These are phyloP conservation scores for Ormyrus nitidulus DNA, from an alignment of 2,888 invertebrate species.

Conservation along the genomic window DNA sequence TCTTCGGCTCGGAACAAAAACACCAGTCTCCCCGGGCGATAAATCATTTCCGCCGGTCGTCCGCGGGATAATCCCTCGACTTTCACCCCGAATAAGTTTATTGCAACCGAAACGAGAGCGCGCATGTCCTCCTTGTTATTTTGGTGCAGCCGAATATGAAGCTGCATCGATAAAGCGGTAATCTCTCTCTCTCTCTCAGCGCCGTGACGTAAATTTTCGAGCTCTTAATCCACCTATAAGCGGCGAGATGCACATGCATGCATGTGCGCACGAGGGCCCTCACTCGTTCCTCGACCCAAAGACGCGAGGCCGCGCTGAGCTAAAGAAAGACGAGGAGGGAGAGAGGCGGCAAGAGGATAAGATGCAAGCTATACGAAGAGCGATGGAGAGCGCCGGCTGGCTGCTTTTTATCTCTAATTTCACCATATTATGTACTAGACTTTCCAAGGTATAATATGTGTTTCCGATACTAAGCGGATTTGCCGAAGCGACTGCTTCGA, in stretches of 20 bases:
- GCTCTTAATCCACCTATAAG: slow-evolving; percentile 37
- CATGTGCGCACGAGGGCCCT: slow-evolving; percentile 13
- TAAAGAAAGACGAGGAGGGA: slow-evolving; percentile 27
- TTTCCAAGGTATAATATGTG: no score
- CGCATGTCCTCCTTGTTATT: no score
- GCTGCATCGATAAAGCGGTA: no score
- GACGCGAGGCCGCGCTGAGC: neutral
- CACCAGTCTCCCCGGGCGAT: slow-evolving; percentile 7
- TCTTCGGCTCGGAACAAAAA: slow-evolving; percentile 14
- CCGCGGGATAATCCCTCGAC: slow-evolving; percentile 21
- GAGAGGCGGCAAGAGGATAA: neutral
- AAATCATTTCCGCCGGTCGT: slow-evolving; percentile 8
- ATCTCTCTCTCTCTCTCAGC: no score
- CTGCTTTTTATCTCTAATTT: neutral
- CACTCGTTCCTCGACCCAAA: slow-evolving; percentile 25
- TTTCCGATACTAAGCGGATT: no score
- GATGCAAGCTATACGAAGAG: slow-evolving; percentile 5
- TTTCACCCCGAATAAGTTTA: neutral
- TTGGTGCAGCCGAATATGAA: no score
- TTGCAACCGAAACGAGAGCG: slow-evolving; percentile 9
- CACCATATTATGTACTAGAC: no score
- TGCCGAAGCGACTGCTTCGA: no score
- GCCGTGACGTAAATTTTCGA: slow-evolving; percentile 14
- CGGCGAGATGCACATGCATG: slow-evolving; percentile 4
- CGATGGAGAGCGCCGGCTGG: slow-evolving; percentile 20